phyloP scores from a whole-genome alignment of 2,797 vertebrate genomes.

The Parauchenoglanis punctatus region DNA sequence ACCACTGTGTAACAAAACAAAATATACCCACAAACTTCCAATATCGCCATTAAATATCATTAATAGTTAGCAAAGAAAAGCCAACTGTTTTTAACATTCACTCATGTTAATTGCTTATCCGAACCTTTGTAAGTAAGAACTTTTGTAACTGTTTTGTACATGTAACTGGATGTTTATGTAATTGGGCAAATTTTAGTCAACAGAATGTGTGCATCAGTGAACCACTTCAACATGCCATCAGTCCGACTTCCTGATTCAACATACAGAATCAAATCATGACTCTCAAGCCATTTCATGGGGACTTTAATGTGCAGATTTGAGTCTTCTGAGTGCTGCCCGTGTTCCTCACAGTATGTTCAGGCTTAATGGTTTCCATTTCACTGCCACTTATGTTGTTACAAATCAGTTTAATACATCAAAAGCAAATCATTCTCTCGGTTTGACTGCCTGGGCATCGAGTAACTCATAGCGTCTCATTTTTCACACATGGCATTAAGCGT shows the following conservation, averaged over 20 bases:
- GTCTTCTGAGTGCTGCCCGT: background rate
- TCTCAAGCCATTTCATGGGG: background rate
- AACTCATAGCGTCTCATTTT: constrained; percentile 27
- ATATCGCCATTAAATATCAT: background rate
- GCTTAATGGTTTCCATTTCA: constrained; percentile 30
- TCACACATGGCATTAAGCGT: constrained; percentile 34
- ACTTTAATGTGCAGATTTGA: background rate
- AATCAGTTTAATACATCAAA: constrained; percentile 47
- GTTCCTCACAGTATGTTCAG: background rate
- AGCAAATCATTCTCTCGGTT: constrained; percentile 23
- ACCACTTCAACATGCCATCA: background rate
- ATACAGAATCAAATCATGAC: background rate
- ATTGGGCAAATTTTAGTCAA: background rate
- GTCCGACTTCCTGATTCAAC: background rate
- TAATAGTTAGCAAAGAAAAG: background rate
- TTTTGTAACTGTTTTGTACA: background rate
- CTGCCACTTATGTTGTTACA: constrained; percentile 34
- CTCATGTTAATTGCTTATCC: background rate
- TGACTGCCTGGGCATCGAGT: background rate
- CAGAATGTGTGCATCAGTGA: background rate
- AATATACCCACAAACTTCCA: background rate
- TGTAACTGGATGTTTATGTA: background rate
- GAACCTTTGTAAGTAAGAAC: background rate
- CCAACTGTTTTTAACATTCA: background rate
- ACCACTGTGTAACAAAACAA: background rate